A percentile compares a stretch with the other conserved stretches of the same genome.
phyloP scores from a whole-genome alignment of 2,888 invertebrate species.

The Drosophila mimetica region DNA sequence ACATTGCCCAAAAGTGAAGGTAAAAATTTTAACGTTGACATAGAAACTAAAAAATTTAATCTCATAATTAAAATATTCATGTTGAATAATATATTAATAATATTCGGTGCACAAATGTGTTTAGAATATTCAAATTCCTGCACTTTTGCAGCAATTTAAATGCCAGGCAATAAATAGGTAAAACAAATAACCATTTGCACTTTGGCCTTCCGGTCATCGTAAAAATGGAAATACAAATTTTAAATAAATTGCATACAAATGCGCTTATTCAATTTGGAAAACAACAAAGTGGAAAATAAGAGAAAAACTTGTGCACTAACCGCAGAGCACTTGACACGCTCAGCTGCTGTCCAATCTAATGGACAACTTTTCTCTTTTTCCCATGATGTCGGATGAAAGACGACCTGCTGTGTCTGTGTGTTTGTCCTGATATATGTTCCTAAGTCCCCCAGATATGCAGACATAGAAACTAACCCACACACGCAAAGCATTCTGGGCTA shows the following conservation, averaged over 20 bases:
- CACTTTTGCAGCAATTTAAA: slow-evolving; percentile 1
- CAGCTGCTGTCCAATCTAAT: slow-evolving; percentile 68
- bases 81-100: neutral
- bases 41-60: neutral
- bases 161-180: slow-evolving; percentile 21
- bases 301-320: slow-evolving; percentile 42
- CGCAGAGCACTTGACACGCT: slow-evolving; percentile 76
- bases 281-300: slow-evolving; percentile 38
- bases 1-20: too few relatives aligned
- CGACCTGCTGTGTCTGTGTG: slow-evolving; percentile 21
- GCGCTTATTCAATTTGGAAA: slow-evolving; percentile 68
- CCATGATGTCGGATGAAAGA: slow-evolving; percentile 23
- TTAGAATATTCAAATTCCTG: slow-evolving; percentile 18
- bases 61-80: neutral
- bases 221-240: slow-evolving; percentile 59
- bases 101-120: slow-evolving; percentile 1
- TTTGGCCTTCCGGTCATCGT: slow-evolving; percentile 45
- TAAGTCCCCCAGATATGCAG: slow-evolving; percentile 31
- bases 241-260: slow-evolving; percentile 74
- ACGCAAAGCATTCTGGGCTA: slow-evolving; percentile 5
- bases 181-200: slow-evolving; percentile 36
- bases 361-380: slow-evolving; percentile 50
- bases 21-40: neutral
- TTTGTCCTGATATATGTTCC: slow-evolving; percentile 9
- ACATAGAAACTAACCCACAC: slow-evolving; percentile 12